These are phyloP conservation scores for Piscicola geometra DNA, from an alignment of 2,888 invertebrate species.

Conservation along the genomic window DNA sequence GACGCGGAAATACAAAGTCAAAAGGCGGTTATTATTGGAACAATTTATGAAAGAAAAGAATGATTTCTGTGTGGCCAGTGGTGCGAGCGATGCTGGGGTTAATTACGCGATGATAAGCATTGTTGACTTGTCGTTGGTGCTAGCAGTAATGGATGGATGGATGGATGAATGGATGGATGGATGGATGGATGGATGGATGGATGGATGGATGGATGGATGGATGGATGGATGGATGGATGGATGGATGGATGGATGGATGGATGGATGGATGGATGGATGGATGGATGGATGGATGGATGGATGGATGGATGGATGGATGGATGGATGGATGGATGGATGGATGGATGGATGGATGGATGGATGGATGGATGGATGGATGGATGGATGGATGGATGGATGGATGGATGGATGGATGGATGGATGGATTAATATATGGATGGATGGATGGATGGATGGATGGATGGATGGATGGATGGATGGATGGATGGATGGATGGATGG, in stretches of 20 bases:
- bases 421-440: neutral
- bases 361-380: no score
- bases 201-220: neutral
- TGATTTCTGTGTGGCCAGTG: no score
- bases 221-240: neutral
- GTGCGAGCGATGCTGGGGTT: no score
- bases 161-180: constrained; percentile 13
- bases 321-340: constrained; percentile 15
- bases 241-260: constrained; percentile 11
- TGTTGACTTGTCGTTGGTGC: neutral
- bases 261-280: constrained; percentile 3
- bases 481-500: constrained; percentile 5
- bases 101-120: no score
- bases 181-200: neutral
- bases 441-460: neutral
- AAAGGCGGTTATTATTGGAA: no score
- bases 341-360: neutral
- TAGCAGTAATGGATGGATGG: constrained; percentile 10
- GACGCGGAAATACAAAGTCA: no score
- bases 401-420: neutral
- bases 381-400: no score
- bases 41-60: no score
- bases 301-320: neutral
- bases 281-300: neutral
- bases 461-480: neutral